Evolutionary conservation across 2,113 vertebrate species (phyloP).

Genomic region (Pipa parva): DNA sequence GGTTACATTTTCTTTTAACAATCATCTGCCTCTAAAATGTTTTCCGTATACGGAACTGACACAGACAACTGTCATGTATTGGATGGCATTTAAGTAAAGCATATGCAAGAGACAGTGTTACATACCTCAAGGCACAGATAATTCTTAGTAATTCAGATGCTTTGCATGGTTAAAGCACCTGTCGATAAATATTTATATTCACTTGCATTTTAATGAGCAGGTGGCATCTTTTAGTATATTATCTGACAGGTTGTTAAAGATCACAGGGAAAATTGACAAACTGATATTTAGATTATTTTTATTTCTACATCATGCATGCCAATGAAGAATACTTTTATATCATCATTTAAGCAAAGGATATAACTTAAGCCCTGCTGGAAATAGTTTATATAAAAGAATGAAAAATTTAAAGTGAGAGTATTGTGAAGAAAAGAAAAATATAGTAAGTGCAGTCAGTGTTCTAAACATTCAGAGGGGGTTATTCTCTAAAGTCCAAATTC

Average conservation of each 20-base stretch:
- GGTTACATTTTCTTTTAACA: not conserved
- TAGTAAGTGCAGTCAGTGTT: no score
- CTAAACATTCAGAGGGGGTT: no score
- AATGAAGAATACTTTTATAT: no score
- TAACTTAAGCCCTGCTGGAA: no score
- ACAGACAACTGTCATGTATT: not conserved
- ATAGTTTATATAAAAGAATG: no score
- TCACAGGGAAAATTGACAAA: not conserved
- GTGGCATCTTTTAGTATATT: not conserved
- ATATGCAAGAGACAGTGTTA: not conserved
- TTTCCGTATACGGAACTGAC: not conserved
- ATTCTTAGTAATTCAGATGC: not conserved
- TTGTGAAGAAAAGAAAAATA: no score
- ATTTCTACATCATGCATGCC: not conserved
- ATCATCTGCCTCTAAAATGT: not conserved
- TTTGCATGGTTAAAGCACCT: not conserved
- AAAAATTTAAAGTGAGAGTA: no score
- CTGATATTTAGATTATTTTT: not conserved
- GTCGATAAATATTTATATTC: constrained; percentile 1
- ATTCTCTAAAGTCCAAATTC: no score
- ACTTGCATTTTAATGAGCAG: constrained; percentile 2
- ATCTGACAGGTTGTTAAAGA: not conserved
- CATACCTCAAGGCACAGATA: not conserved
- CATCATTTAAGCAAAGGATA: no score
- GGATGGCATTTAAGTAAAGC: not conserved